Base-by-base conservation (phyloP, 2,113 vertebrate genomes). In the Dryoscopus gambensis region DNA sequence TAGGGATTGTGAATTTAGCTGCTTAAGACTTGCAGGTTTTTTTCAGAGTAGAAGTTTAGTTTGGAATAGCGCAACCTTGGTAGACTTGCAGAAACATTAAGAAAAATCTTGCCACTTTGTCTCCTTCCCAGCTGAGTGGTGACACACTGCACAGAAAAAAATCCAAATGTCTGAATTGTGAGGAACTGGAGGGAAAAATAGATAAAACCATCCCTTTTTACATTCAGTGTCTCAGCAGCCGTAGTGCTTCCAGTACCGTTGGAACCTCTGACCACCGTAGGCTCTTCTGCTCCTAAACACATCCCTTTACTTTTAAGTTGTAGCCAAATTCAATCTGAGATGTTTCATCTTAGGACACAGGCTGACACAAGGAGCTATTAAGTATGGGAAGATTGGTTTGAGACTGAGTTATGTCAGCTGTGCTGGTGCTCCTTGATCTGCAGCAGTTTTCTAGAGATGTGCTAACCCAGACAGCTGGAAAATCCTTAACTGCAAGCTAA, bases 391-490 rank as follows among this genome's bases (percentile, higher is more conserved):
- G 49, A 63, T 50, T 91, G 84, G 55, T 87, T 63, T 93, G 74
- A 42, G 67, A 24, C 70, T 82, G 70, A 59, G 73, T 85, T 83
- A 39, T 76, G 75, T 95, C 87, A 97, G 65, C 84, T 91, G 25
- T 70, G 69, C 62, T 87, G 25, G 60, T 91, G 69, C 64, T 92
- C 30, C 76, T 87, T 76, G 73, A 68, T 78, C 69, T 92, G 35
- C 64, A 87, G 62, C 74, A 73, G 81, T 93, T 93, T 92, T 91
- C 62, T 94, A 57, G 93, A 68, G 64, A 85, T 73, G 49, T 91
- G 81, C 77, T 87, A 87, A 65, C 89, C 73, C 84, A 93, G 90
- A 87, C 78, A 80, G 82, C 22, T 95, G 93, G 86, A 93, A 89
- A 78, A 60, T 50, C 87, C 70, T 84, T 85, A 91, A 94, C 93